Evolutionary conservation across 2,797 vertebrate species (phyloP).

Genomic region (Anas flavirostris): DNA sequence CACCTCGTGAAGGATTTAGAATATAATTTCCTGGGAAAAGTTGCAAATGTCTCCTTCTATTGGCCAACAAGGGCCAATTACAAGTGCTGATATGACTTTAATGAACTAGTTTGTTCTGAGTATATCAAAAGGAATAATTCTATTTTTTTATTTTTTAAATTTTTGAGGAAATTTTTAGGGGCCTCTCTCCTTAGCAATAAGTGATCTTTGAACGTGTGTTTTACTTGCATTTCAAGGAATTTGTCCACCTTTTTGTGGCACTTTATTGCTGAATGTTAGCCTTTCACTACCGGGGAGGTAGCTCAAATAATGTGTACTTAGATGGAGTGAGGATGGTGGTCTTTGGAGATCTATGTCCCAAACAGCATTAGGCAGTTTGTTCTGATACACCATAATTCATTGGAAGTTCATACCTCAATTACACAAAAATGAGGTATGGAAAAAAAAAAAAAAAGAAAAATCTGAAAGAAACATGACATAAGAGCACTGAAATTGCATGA

Average conservation of each 20-base stretch:
- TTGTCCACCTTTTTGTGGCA: not conserved
- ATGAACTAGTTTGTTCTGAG: slow-evolving; percentile 51
- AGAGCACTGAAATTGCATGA: not conserved
- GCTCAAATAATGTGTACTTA: fast-evolving
- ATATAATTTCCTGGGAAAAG: slow-evolving; percentile 87
- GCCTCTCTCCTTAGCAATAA: not conserved
- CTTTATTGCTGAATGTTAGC: fast-evolving
- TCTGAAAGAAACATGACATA: fast-evolving
- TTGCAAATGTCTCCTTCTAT: slow-evolving; percentile 79
- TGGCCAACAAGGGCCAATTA: slow-evolving; percentile 66
- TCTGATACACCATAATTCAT: not conserved
- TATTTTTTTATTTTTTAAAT: not conserved
- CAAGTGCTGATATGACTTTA: slow-evolving; percentile 39
- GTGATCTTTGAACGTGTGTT: not conserved
- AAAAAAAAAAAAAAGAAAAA: not conserved
- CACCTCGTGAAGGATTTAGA: slow-evolving; percentile 82
- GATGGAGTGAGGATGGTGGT: fast-evolving
- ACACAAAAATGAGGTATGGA: too few species aligned
- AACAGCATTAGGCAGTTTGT: not conserved
- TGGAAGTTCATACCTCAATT: not conserved
- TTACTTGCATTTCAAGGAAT: not conserved
- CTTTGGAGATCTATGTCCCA: not conserved
- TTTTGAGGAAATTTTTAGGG: not conserved
- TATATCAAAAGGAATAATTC: slow-evolving; percentile 6
- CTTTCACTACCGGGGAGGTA: not conserved